Conservation (phyloP, 30 jellyfish, hydroid and myxozoan genomes). For the Hydra vulgaris region DNA sequence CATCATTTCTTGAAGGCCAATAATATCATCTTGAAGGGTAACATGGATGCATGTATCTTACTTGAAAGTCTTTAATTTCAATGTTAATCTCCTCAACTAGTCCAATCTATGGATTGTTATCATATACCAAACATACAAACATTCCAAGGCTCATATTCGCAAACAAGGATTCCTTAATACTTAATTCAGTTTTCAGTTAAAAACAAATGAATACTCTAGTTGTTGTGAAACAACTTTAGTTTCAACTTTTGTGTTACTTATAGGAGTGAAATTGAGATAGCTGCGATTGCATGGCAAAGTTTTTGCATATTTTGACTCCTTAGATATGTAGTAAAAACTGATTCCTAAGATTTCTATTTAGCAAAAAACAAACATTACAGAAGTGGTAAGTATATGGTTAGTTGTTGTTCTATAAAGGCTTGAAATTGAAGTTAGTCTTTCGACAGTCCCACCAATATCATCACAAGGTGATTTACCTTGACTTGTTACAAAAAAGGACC, state of each 20-base stretch:
- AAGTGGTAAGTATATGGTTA: too few relatives aligned
- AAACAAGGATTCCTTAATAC: not conserved
- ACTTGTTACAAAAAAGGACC: not conserved
- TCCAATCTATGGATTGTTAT: not conserved
- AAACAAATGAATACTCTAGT: not conserved
- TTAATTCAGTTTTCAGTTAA: not conserved
- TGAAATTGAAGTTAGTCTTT: too few relatives aligned
- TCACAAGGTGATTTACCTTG: too few relatives aligned
- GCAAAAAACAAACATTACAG: too few relatives aligned
- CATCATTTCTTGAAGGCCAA: not conserved
- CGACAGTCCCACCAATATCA: too few relatives aligned
- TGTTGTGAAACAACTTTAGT: not conserved
- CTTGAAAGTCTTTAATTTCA: not conserved
- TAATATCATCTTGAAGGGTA: not conserved
- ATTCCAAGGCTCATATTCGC: not conserved
- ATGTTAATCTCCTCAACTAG: not conserved
- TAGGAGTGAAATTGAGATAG: too few relatives aligned
- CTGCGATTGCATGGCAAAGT: too few relatives aligned
- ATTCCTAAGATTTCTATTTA: too few relatives aligned
- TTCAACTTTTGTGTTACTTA: not conserved
- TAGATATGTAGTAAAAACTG: too few relatives aligned
- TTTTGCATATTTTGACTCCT: too few relatives aligned
- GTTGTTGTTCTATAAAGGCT: too few relatives aligned
- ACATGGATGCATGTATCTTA: not conserved
- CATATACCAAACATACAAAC: not conserved